These are phyloP conservation scores for Notothenia coriiceps DNA, from an alignment of 2,113 vertebrate genomes.

Conservation along the genomic window DNA sequence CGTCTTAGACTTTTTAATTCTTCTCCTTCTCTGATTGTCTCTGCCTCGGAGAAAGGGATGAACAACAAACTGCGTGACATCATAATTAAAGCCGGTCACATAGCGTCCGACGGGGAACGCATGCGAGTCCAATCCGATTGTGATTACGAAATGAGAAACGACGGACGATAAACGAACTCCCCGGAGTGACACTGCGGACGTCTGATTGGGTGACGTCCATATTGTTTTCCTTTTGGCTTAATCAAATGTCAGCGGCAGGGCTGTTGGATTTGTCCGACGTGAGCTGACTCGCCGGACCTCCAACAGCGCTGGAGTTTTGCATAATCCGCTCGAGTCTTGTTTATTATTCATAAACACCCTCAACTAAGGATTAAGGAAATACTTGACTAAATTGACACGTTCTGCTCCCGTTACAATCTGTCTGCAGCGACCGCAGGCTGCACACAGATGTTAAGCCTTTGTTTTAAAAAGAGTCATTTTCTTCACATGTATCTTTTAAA, in stretches of 20 bases:
- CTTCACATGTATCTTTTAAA: background rate
- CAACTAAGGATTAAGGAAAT: slow-evolving; percentile 47
- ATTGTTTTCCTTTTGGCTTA: slow-evolving; percentile 73
- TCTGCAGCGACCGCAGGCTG: background rate
- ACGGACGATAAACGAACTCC: slow-evolving; percentile 59
- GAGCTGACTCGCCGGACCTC: slow-evolving; percentile 37
- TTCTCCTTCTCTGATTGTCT: background rate
- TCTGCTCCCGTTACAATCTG: slow-evolving; percentile 16
- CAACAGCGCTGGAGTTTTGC: slow-evolving; percentile 41
- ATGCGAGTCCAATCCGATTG: slow-evolving; percentile 43
- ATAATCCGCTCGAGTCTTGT: slow-evolving; percentile 60
- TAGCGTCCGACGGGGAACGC: slow-evolving; percentile 7
- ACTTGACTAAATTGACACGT: slow-evolving; percentile 44
- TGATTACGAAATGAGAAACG: slow-evolving; percentile 58
- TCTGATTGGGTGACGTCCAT: slow-evolving; percentile 55
- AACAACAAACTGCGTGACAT: slow-evolving; percentile 34
- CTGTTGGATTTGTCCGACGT: slow-evolving; percentile 59
- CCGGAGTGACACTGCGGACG: slow-evolving; percentile 31
- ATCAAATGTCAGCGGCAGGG: slow-evolving; percentile 68
- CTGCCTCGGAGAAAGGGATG: background rate
- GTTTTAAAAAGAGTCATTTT: slow-evolving; percentile 14
- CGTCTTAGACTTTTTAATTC: background rate
- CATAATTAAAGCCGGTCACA: slow-evolving; percentile 53
- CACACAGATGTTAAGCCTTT: background rate
- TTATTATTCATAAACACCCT: slow-evolving; percentile 61